Evolutionary conservation across 1,140 invertebrate species (phyloP).

Genomic region (Calephelis nemesis): DNA sequence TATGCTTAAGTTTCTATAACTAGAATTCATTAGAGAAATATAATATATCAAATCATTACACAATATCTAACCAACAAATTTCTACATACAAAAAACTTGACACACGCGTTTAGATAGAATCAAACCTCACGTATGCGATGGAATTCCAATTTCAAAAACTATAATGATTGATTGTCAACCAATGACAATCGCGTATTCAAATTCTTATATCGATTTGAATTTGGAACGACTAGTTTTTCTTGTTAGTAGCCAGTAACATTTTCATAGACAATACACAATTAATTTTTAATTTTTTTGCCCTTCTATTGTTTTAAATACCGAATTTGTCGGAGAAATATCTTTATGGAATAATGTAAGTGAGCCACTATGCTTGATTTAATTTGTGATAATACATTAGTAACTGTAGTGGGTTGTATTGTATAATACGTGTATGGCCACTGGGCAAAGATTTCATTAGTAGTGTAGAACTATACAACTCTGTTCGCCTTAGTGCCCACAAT

Average conservation of each 20-base stretch:
- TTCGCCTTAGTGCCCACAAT: no score
- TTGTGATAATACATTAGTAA: no score
- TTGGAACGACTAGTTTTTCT: slow-evolving; percentile 74
- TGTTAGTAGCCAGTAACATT: slow-evolving; percentile 57
- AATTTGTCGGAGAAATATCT: slow-evolving; percentile 2
- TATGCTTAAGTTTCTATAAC: background rate
- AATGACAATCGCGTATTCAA: slow-evolving; percentile 78
- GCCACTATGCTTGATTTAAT: no score
- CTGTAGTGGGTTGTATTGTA: no score
- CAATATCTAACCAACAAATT: slow-evolving; percentile 23
- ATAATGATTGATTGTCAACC: slow-evolving; percentile 78
- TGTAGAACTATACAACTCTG: no score
- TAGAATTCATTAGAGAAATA: slow-evolving; percentile 9
- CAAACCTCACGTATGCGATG: slow-evolving; percentile 61
- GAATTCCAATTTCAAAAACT: slow-evolving; percentile 77
- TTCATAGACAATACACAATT: slow-evolving; percentile 72
- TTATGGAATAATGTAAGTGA: background rate
- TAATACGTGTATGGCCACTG: no score
- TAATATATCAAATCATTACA: slow-evolving; percentile 20
- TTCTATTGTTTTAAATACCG: slow-evolving; percentile 31
- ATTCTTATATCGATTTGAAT: slow-evolving; percentile 70
- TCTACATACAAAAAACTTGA: slow-evolving; percentile 37
- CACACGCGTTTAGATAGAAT: slow-evolving; percentile 57
- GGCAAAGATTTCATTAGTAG: no score
- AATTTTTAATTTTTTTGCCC: slow-evolving; percentile 40